phyloP scores from a whole-genome alignment of 1,140 invertebrate species.

The Musca domestica region DNA sequence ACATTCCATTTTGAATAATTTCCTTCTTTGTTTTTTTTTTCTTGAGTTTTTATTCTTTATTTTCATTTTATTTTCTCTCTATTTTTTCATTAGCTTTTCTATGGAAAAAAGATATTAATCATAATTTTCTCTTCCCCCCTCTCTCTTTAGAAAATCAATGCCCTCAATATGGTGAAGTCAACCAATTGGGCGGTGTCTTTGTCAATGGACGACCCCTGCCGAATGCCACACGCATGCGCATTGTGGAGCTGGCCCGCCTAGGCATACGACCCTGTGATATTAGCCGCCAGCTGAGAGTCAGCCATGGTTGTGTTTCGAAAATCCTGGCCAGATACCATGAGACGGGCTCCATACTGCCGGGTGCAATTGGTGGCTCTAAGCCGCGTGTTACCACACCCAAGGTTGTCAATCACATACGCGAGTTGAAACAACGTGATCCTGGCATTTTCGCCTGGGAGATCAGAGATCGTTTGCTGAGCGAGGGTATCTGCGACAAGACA shows the following conservation, averaged over 20 bases:
- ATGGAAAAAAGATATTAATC: slow-evolving; percentile 14
- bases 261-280: slow-evolving; percentile 94
- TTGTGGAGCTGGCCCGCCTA: slow-evolving; percentile 88
- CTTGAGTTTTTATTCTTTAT: no score
- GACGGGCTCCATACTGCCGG: slow-evolving; percentile 88
- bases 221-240: slow-evolving; percentile 77
- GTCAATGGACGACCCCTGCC: slow-evolving; percentile 87
- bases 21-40: no score
- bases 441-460: slow-evolving; percentile 90
- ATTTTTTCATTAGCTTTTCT: background rate
- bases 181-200: slow-evolving; percentile 89
- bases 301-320: slow-evolving; percentile 95
- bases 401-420: slow-evolving; percentile 90
- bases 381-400: slow-evolving; percentile 94
- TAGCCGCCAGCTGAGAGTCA: slow-evolving; percentile 85
- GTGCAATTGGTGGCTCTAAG: slow-evolving; percentile 92
- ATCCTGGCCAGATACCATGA: slow-evolving; percentile 88
- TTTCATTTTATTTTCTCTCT: no score
- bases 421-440: slow-evolving; percentile 93
- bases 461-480: slow-evolving; percentile 81
- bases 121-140: slow-evolving; percentile 5
- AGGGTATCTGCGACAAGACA: slow-evolving; percentile 91
- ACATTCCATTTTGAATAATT: no score
- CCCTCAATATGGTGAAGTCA: slow-evolving; percentile 88
- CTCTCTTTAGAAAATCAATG: slow-evolving; percentile 59